Conservation (phyloP, 2,888 invertebrate genomes). For the Polylopha cassiicola region DNA sequence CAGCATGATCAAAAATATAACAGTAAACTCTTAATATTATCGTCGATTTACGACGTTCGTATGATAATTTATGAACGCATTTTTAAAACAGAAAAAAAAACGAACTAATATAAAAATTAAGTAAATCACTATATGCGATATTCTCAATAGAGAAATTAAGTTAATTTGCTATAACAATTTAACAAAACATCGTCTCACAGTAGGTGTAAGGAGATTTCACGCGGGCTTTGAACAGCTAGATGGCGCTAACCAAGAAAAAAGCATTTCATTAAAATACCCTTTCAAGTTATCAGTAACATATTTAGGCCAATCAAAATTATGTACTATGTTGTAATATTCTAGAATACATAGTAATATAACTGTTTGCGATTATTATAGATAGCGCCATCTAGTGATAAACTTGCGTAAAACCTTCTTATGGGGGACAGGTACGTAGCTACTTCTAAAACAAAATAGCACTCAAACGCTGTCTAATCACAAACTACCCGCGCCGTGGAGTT, state of each 20-base stretch:
- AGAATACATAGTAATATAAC: no score
- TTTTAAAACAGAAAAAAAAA: conserved; percentile 11
- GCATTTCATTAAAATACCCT: no score
- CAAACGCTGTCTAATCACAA: conserved; percentile 21
- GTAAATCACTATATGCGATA: conserved; percentile 6
- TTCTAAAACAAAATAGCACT: conserved; percentile 40
- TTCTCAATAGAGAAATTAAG: conserved; percentile 19
- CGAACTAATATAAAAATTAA: conserved; percentile 12
- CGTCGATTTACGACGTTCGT: conserved; percentile 18
- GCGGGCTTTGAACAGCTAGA: no score
- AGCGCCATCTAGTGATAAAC: no score
- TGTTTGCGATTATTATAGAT: no score
- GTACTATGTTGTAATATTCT: no score
- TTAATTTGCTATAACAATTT: conserved; percentile 18
- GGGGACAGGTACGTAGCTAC: conserved; percentile 28
- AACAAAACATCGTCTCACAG: conserved; percentile 15
- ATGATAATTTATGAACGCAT: conserved; percentile 19
- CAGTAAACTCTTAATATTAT: conserved; percentile 17
- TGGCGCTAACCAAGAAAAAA: no score
- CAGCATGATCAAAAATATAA: no score
- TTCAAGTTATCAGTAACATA: no score
- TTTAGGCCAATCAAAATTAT: no score
- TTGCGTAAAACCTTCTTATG: no score
- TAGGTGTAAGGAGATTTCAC: no score
- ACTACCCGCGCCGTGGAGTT: conserved; percentile 12